phyloP scores from a whole-genome alignment of 2,888 invertebrate genomes.

The Lithosia quadra region DNA sequence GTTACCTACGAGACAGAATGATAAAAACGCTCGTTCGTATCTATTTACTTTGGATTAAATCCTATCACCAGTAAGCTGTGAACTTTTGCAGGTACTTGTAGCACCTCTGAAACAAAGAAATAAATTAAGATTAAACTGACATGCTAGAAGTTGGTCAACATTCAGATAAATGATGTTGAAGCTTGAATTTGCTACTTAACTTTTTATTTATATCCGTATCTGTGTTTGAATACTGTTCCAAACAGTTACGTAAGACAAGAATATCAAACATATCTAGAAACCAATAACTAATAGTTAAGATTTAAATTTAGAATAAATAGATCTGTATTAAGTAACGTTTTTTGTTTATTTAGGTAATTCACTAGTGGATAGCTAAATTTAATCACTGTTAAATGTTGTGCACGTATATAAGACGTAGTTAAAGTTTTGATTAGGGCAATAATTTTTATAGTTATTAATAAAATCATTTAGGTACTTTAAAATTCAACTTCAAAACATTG shows the following conservation, averaged over 20 bases:
- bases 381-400: constrained; percentile 87
- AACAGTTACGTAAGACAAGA: constrained; percentile 72
- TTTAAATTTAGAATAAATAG: constrained; percentile 55
- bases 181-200: not conserved
- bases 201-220: constrained; percentile 11
- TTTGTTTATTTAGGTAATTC: constrained; percentile 78
- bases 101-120: not conserved
- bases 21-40: not conserved
- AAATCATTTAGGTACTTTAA: constrained; percentile 47
- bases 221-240: constrained; percentile 52
- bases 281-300: constrained; percentile 60
- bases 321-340: constrained; percentile 62
- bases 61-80: not conserved
- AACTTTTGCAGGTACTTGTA: not conserved
- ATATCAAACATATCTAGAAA: constrained; percentile 85
- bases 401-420: constrained; percentile 80
- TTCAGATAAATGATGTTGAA: not conserved
- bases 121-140: not conserved
- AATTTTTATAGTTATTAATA: constrained; percentile 71
- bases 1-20: not conserved
- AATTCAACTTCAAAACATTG: constrained; percentile 25
- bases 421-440: constrained; percentile 79
- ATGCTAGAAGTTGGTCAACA: not conserved
- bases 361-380: constrained; percentile 79
- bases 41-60: not conserved